phyloP scores from a whole-genome alignment of 2,113 vertebrate genomes.

The Gopherus evgoodei region DNA sequence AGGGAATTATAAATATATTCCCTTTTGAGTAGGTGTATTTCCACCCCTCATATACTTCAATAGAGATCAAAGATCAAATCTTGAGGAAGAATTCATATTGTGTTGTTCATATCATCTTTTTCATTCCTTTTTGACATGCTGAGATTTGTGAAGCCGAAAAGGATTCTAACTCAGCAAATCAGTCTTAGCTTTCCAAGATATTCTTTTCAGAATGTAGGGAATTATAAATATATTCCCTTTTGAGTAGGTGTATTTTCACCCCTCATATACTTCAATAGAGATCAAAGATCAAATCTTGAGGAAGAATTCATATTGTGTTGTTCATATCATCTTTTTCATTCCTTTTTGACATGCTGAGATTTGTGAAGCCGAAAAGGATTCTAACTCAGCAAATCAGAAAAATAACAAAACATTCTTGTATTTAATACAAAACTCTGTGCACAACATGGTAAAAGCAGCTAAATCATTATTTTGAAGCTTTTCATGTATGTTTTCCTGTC shows the following conservation, averaged over 20 bases:
- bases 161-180: background rate
- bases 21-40: background rate
- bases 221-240: background rate
- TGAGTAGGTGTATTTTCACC: background rate
- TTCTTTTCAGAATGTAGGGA: background rate
- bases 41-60: background rate
- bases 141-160: background rate
- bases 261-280: background rate
- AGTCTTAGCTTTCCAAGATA: background rate
- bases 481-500: constrained; percentile 16
- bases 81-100: no score
- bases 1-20: background rate
- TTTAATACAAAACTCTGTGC: background rate
- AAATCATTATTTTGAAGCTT: background rate
- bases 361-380: background rate
- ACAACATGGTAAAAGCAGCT: fast-evolving
- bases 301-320: background rate
- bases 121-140: background rate
- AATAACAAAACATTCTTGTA: background rate
- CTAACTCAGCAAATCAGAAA: background rate
- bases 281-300: background rate
- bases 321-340: background rate
- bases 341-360: background rate
- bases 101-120: no score
- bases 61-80: no score